Base-by-base conservation (phyloP, 1,140 invertebrate genomes). In the Stegodyphus dumicola region DNA sequence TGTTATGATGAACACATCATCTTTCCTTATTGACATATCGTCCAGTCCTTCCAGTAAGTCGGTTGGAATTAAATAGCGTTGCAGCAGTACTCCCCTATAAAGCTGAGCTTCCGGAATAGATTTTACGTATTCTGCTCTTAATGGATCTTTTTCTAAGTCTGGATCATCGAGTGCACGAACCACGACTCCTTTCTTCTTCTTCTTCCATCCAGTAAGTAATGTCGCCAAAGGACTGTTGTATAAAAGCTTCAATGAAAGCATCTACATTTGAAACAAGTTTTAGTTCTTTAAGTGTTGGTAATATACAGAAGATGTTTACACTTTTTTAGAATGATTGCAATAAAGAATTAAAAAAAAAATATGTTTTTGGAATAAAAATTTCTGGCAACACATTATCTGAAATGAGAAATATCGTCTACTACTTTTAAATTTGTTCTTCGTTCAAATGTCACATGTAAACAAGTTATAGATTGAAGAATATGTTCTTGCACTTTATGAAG, bases 1-100 rank as follows among this genome's bases (percentile, higher is more conserved):
- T 4, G 90, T 90, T 7, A 90, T 89, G 60, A 91, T 88, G 69
- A 90, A 90, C 56, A 91, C 89, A 77, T 91, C 91, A 85, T 90
- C 89, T 0, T 54, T n/a, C 54, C 87, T 75, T 6, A 88, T 75
- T 18, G 77, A 56, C 33, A 88, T 86, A n/a, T 87, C 73, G 11
- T 88, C 88, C 5, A 88, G 48, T 65, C 76, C 71, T 49, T 77
- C 69, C 10, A 88, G 54, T 7, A 88, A 13, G 51, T 71, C 79
- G 9, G 87, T 53, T 49, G 86, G 86, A 10, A 88, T 87, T 0
- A 87, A 49, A 51, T 88, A 88, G 6, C 88, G 88, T 77, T 88
- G 88, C 3, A 88, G 56, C 13, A 88, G 66, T 6, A 88, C 70
- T 5, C 84, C 86, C 73, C 70, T 66, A 9, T 64, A 88, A 0